Base-by-base conservation (phyloP, 2,888 invertebrate genomes). In the Trisateles emortualis region DNA sequence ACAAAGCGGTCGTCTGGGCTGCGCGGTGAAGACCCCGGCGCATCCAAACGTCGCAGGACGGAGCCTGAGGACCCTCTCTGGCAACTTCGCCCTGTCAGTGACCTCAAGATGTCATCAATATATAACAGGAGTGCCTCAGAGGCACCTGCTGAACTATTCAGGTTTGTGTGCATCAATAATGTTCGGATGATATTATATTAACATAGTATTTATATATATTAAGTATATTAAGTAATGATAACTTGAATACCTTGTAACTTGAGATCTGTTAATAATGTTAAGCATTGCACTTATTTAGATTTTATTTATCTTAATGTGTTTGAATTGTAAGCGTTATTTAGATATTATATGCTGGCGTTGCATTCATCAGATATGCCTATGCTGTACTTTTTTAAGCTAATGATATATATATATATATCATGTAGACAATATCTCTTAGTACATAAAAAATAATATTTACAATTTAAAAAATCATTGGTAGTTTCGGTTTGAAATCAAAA, bases 71-170 rank as follows among this genome's bases (percentile, higher is more conserved):
- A 92, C 69, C 86, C 88, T 52, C 88, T 90, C 65, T 97, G 97
- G 97, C 97, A 96, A 85, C 96, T 96, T 78, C 95, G 97, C 77
- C 95, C 97, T 76, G 95, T 96, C 80, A 96, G 95, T 85, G 97
- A 97, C 93, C 95, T 97, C 87, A 97, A 97, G 93, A 96, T 96
- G 93, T 95, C 96, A 76, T 96, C 96, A 87, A 98, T 98, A 86
- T 98, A 98, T 92, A 98, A 98, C 89, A 95, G 94, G 85, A 95
- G 94, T 91, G 95, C 95, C 74, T 95, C 96, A 45, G 97, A 97
- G 90, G 96, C 96, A 84, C 97, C 97, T 47, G 97, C 97, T 73
- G 97, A 97, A 94, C 94, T 96, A 73, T 96, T 96, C 93, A 94
- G 95, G 95, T 93, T 88, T 85, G 92, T 92, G 82, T 72, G 68